Conservation (phyloP, 2,888 invertebrate species). For the Lathronympha strigana region DNA sequence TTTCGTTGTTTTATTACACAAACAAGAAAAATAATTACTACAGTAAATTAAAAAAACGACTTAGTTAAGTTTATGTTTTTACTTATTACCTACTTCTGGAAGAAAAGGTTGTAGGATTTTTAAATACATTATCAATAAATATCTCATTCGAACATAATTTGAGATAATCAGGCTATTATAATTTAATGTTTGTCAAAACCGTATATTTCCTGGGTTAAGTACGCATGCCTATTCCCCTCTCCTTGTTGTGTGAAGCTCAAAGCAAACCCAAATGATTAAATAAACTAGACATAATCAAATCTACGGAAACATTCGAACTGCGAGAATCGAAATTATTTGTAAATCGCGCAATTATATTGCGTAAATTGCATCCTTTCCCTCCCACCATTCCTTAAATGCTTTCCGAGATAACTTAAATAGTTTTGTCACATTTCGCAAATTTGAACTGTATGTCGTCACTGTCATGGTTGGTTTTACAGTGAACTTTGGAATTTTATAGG, state of each 20-base stretch:
- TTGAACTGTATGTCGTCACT: not conserved
- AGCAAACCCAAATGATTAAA: slow-evolving; percentile 14
- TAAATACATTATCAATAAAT: too few relatives aligned
- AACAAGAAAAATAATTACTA: too few relatives aligned
- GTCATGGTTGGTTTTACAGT: not conserved
- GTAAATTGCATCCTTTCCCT: slow-evolving; percentile 82
- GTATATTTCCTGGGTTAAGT: too few relatives aligned
- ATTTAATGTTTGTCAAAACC: too few relatives aligned
- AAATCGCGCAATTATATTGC: slow-evolving; percentile 83
- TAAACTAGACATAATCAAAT: slow-evolving; percentile 24
- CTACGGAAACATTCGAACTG: slow-evolving; percentile 51
- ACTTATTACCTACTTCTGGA: too few relatives aligned
- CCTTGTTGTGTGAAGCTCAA: not conserved
- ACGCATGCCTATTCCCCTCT: too few relatives aligned
- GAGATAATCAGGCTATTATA: too few relatives aligned
- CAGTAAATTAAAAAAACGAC: too few relatives aligned
- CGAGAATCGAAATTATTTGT: slow-evolving; percentile 63
- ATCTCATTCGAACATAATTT: too few relatives aligned
- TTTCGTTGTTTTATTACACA: too few relatives aligned
- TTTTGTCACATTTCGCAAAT: not conserved
- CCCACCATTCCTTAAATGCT: slow-evolving; percentile 60
- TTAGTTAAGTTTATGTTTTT: too few relatives aligned
- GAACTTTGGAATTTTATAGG: not conserved
- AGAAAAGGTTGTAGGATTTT: too few relatives aligned
- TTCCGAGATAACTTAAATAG: not conserved